Base-by-base conservation (phyloP, 2,797 vertebrate genomes). In the Catostomus latipinnis region DNA sequence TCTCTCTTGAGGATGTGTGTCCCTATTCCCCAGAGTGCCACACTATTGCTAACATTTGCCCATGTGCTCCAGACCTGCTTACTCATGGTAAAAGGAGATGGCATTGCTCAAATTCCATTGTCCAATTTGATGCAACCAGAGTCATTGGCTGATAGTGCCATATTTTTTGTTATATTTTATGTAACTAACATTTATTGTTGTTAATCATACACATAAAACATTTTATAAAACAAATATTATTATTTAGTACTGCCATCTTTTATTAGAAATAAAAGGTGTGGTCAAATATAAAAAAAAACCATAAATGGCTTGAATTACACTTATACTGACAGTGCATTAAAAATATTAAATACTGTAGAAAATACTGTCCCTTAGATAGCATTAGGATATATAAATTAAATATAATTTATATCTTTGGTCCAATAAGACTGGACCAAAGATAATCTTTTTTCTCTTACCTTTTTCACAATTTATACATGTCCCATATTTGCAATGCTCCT, bases 1-100 rank as follows among this genome's bases (percentile, higher is more conserved):
- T 56, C 14, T 69, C 5, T 18, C 48, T 54, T 53, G 6, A 54
- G 10, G 12, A 48, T 8, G 9, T 48, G 0, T 56, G 9, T 46
- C 34, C 63, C 53, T 54, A 56, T 16, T 58, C 49, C 9, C 5
- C 8, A 60, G 52, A 65, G 43, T 57, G 34, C 18, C 56, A 34
- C 34, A 34, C 34, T 4, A 34, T 22, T 22, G 22, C 22, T 88
- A 53, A 72, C 56, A 69, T 68, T 70, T 67, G 74, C n/a, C 46
- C 4, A 46, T 72, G 14, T 56, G 7, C 54, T 61, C 13, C n/a
- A 43, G 48, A 56, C 62, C 46, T 89, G 88, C 91, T 82, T 82
- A 88, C 83, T 88, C 90, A 90, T 86, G 77, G 88, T 92, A 92
- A 93, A 89, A 87, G 12, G 87, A 93, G 75, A 83, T 84, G 0